Evolutionary conservation across 2,888 invertebrate genomes (phyloP), one percentile per base, ranked within the genome.

Genomic region (Mycalesis mineus): DNA sequence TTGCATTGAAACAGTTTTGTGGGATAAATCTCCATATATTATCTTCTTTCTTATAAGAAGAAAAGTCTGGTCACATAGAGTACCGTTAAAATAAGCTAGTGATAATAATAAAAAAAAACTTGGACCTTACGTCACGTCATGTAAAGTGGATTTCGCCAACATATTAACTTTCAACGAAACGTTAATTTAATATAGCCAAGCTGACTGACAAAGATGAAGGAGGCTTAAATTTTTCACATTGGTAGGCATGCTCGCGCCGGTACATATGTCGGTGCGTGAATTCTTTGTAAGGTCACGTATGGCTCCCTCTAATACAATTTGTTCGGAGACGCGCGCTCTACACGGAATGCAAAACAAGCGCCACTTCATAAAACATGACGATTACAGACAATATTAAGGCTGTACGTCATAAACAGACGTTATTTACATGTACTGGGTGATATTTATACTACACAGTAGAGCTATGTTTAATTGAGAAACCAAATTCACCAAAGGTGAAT

Each of bases 251-350:
- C 75, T 74, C 75, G 72, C 73, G 74, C 68, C 70, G 69, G 63
- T 75, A 76, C 77, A 78, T 72, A 76, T 75, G 77, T 78, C 62
- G 66, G 61, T 75, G 74, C 71, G 76, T 70, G 75, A 75, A 78
- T 78, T 75, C 73, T 67, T 72, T 69, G 67, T 71, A 69, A 74
- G 80, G 81, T 84, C 88, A 86, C 88, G 87, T 88, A 84, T 74
- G 80, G 76, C 78, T 76, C 75, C 82, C 77, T 82, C 82, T 87
- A 86, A 88, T 84, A 85, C 80, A 86, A 88, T 88, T 87, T 86
- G 82, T 81, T 82, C 71, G 74, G 75, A 82, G 82, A 79, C 78
- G 78, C 74, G 78, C 67, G 68, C 61, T 77, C 75, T 75, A 69
- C 75, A 72, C 70, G 73, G 84, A 82, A 85, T 85, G 80, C 79